phyloP scores from a whole-genome alignment of 2,888 invertebrate genomes.

The Tipula lateralis region DNA sequence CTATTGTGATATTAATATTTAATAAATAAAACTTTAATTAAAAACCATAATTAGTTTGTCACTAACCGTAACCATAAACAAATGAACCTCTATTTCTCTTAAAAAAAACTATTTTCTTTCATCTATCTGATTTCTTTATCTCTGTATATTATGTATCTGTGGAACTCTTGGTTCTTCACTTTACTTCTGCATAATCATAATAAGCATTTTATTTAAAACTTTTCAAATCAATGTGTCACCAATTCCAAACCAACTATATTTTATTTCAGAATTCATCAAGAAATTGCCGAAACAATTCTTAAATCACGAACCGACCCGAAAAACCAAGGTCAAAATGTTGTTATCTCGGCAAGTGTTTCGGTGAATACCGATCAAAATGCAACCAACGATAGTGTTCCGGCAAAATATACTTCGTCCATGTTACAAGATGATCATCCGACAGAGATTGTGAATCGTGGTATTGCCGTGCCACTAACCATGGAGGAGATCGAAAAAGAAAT shows the following conservation, averaged over 20 bases:
- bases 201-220: not conserved
- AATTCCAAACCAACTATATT: not conserved
- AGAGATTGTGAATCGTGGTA: constrained; percentile 59
- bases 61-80: constrained; percentile 11
- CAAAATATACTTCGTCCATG: not conserved
- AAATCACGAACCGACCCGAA: not conserved
- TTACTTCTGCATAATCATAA: not conserved
- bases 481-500: constrained; percentile 58
- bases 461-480: constrained; percentile 61
- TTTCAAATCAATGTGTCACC: not conserved
- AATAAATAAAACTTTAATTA: not conserved
- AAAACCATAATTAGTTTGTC: not conserved
- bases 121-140: not conserved
- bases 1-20: not conserved
- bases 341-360: not conserved
- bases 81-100: not conserved
- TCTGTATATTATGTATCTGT: not conserved
- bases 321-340: not conserved
- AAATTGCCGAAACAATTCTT: constrained; percentile 20
- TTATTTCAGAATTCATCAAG: constrained; percentile 20
- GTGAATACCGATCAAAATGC: not conserved
- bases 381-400: not conserved
- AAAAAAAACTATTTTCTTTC: not conserved
- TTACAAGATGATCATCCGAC: not conserved
- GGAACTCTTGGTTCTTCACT: not conserved